Evolutionary conservation across 2,888 invertebrate genomes (phyloP), one percentile per base, ranked within the genome.

Genomic region (Thysanoteuthis rhombus): DNA sequence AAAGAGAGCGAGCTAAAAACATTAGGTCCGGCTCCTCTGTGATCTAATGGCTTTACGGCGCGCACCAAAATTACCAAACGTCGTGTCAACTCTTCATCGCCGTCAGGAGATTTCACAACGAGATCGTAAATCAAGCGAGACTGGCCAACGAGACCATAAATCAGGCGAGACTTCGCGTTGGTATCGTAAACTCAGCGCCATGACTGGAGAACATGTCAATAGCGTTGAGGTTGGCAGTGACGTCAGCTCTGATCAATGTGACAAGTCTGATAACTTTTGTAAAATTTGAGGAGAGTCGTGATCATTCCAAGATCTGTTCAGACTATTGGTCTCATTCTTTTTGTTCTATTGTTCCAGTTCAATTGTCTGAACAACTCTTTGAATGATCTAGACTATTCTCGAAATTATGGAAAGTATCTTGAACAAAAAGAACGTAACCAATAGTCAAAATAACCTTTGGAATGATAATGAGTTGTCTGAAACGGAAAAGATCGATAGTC

Each of bases 61-160:
- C 75, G 36, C 75, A 75, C n/a, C 16, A 36, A 75, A 75, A 75
- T 75, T 75, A 75, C 75, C n/a, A 36, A 75, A n/a, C n/a, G 75
- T 12, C n/a, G 75, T 75, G 75, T 75, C 75, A 75, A 75, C 75
- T 36, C 75, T 75, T 75, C 75, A 75, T n/a, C 75, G 75, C 75
- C 75, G 75, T 75, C 75, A n/a, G 12, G 75, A 75, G 75, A 75
- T n/a, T 75, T 75, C 75, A 75, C 75, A 75, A n/a, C 75, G n/a
- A 75, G 36, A 75, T 75, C 75, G 75, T 75, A 75, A 75, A 75
- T 75, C 75, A 75, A 75, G 75, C 75, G 75, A 75, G 75, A 75
- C 75, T 75, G 75, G 75, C 75, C 75, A 75, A 75, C 75, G n/a
- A 75, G 75, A 75, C n/a, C 75, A 75, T 75, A 75, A 75, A 75